Conservation (phyloP, 2,888 invertebrate species). For the Caenorhabditis becei region DNA sequence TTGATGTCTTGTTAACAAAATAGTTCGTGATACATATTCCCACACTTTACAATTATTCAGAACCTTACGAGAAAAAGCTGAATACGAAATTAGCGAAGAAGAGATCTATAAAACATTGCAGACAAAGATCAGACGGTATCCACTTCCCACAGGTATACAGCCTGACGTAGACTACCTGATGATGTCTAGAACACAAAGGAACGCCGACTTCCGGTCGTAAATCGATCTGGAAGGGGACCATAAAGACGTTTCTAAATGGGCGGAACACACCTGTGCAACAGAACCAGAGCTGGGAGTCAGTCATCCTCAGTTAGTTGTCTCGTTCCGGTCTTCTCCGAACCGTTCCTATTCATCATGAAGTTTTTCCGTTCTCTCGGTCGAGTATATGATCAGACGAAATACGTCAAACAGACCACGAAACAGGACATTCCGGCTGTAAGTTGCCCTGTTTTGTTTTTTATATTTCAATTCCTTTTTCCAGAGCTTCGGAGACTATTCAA, state of each 20-base stretch:
- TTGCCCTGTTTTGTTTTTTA: not conserved
- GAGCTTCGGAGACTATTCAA: not conserved
- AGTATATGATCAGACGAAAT: not conserved
- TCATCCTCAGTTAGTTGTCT: not conserved
- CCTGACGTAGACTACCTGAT: not conserved
- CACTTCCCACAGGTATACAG: not conserved
- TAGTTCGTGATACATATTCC: not conserved
- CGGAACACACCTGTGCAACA: not conserved
- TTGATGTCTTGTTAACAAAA: not conserved
- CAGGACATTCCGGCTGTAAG: not conserved
- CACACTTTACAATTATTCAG: not conserved
- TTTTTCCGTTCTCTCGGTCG: constrained; percentile 13
- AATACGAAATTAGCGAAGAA: not conserved
- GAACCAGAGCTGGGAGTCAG: not conserved
- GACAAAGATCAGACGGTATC: not conserved
- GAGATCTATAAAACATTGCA: not conserved
- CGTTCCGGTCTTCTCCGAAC: not conserved
- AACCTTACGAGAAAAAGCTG: not conserved
- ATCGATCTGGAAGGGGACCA: not conserved
- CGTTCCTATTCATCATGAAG: constrained; percentile 2
- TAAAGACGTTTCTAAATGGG: not conserved
- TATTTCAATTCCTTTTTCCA: not conserved
- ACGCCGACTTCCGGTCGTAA: constrained; percentile 1
- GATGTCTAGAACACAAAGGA: not conserved
- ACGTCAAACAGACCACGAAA: not conserved